Evolutionary conservation across 2,113 vertebrate species (phyloP).

Genomic region (Desmodus rotundus): DNA sequence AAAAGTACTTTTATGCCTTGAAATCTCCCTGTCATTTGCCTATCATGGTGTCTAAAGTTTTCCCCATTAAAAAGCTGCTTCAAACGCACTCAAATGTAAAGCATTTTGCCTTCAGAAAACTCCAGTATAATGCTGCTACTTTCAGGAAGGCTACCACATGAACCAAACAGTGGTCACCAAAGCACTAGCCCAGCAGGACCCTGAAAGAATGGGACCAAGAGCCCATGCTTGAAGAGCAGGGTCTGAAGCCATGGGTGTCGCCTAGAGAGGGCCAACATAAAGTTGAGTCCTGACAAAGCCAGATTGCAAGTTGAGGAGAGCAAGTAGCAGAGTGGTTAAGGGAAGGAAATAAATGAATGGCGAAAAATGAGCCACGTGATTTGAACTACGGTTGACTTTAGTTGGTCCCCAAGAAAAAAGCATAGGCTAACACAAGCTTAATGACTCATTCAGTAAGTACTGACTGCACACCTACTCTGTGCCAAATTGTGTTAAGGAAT

Average conservation of each 20-base stretch:
- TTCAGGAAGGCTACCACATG: neutral
- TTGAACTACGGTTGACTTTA: neutral
- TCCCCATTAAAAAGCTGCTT: neutral
- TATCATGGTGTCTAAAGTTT: neutral
- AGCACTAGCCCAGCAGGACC: neutral
- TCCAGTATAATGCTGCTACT: neutral
- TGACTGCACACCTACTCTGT: neutral
- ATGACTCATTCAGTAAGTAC: neutral
- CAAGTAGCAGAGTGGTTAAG: neutral
- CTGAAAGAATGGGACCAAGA: neutral
- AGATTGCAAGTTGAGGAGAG: neutral
- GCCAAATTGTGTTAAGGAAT: neutral
- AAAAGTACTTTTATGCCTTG: neutral
- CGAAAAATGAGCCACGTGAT: neutral
- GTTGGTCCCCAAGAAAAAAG: neutral
- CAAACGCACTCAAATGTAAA: neutral
- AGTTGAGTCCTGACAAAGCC: neutral
- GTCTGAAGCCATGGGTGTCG: neutral
- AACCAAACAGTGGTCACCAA: neutral
- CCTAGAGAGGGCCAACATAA: neutral
- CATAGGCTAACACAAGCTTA: neutral
- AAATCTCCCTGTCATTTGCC: neutral
- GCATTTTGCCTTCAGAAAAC: neutral
- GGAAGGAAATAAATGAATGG: neutral
- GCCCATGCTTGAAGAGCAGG: neutral